phyloP scores from a whole-genome alignment of 2,888 invertebrate species.

The Callosobruchus maculatus region DNA sequence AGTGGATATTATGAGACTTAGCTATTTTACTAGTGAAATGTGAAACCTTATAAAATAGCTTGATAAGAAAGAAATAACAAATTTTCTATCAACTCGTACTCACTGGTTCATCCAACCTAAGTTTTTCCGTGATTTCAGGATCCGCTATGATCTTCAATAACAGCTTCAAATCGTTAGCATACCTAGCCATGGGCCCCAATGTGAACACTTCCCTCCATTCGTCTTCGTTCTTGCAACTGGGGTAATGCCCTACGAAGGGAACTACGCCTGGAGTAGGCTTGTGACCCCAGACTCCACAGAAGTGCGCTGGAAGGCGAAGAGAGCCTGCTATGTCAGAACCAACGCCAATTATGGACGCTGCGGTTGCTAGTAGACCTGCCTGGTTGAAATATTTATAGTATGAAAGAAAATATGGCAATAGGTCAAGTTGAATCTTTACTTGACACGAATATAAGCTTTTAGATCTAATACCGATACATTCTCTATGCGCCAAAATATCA shows the following conservation, averaged over 20 bases:
- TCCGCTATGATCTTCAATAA: slow-evolving; percentile 68
- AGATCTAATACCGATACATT: too few species aligned
- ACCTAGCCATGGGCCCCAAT: slow-evolving; percentile 84
- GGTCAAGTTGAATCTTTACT: too few species aligned
- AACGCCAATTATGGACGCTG: slow-evolving; percentile 76
- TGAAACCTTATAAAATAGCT: too few species aligned
- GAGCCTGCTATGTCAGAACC: slow-evolving; percentile 91
- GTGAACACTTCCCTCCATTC: slow-evolving; percentile 69
- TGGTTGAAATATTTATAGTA: slow-evolving; percentile 43
- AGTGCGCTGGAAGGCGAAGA: slow-evolving; percentile 82
- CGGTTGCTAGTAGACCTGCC: slow-evolving; percentile 73
- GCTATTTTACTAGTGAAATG: too few species aligned
- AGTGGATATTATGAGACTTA: too few species aligned
- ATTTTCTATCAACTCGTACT: slow-evolving; percentile 21
- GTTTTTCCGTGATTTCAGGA: slow-evolving; percentile 46
- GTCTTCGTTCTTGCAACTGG: slow-evolving; percentile 57
- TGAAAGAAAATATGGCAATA: too few species aligned
- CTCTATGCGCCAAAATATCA: too few species aligned
- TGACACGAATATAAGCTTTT: too few species aligned
- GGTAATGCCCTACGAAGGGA: slow-evolving; percentile 66
- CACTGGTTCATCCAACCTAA: slow-evolving; percentile 54
- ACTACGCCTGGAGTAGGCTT: slow-evolving; percentile 69
- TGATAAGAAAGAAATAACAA: neutral
- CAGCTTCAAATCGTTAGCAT: slow-evolving; percentile 77
- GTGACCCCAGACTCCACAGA: slow-evolving; percentile 91